Evolutionary conservation across 1,140 invertebrate species (phyloP).

Genomic region (Pectinophora gossypiella): DNA sequence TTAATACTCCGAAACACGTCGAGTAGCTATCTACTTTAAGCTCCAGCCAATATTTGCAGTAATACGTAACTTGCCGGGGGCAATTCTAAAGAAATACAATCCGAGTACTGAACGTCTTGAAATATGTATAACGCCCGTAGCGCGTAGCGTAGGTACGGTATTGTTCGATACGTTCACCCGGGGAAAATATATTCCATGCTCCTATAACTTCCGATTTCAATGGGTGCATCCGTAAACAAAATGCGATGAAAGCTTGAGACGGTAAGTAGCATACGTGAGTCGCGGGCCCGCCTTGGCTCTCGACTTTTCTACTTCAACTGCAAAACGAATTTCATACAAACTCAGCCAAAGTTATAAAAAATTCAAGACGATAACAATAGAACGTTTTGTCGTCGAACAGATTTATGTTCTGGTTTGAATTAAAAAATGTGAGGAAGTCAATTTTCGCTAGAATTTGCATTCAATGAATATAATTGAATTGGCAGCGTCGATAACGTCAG

Average conservation of each 20-base stretch:
- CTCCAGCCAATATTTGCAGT: not conserved
- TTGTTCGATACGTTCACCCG: slow-evolving; percentile 28
- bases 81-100: slow-evolving; percentile 34
- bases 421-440: not conserved
- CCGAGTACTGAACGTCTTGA: slow-evolving; percentile 24
- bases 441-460: not conserved
- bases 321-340: not conserved
- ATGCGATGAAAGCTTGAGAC: slow-evolving; percentile 13
- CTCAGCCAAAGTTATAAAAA: too few species aligned
- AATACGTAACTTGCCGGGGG: slow-evolving; percentile 18
- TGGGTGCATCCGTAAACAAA: slow-evolving; percentile 20
- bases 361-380: not conserved
- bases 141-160: slow-evolving; percentile 22
- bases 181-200: slow-evolving; percentile 24
- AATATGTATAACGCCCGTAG: slow-evolving; percentile 44
- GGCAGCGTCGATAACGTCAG: not conserved
- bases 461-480: not conserved
- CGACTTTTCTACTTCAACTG: too few species aligned
- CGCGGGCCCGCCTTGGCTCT: not conserved
- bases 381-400: not conserved
- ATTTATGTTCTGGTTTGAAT: not conserved
- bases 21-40: not conserved
- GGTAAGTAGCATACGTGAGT: slow-evolving; percentile 8
- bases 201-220: slow-evolving; percentile 24
- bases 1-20: not conserved